These are phyloP conservation scores for Leucophenga montana DNA, from an alignment of 2,888 invertebrate species.

Conservation along the genomic window DNA sequence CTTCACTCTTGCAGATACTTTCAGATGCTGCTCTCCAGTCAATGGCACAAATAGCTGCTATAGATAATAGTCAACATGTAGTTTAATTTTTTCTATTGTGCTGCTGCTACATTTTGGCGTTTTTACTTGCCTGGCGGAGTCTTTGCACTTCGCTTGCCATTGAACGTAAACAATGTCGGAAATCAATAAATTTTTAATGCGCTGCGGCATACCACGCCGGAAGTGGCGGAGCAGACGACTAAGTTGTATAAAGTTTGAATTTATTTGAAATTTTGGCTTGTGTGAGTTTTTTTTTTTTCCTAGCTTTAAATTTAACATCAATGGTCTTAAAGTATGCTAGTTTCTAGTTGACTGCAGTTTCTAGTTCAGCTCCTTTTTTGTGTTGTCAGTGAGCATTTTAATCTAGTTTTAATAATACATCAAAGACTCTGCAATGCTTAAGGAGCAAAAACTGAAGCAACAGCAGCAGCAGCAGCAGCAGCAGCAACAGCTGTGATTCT, in stretches of 20 bases:
- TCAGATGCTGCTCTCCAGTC: neutral
- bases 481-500: neutral
- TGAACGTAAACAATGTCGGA: slow-evolving; percentile 47
- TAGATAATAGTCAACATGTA: slow-evolving; percentile 4
- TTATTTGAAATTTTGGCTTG: neutral
- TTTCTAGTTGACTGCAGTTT: too few species aligned
- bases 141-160: neutral
- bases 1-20: neutral
- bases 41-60: neutral
- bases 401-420: neutral
- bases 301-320: too few species aligned
- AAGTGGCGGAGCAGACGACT: too few species aligned
- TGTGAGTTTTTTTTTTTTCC: too few species aligned
- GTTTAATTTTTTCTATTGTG: neutral
- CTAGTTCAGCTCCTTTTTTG: too few species aligned
- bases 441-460: too few species aligned
- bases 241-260: neutral
- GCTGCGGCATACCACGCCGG: neutral
- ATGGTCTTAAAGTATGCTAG: too few species aligned
- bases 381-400: neutral
- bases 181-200: slow-evolving; percentile 65
- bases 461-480: too few species aligned
- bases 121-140: neutral
- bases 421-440: too few species aligned
- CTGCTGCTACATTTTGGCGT: neutral